Evolutionary conservation across 2,888 invertebrate genomes (phyloP), one percentile per base, ranked within the genome.

Genomic region (Hirtodrosophila histrioides): DNA sequence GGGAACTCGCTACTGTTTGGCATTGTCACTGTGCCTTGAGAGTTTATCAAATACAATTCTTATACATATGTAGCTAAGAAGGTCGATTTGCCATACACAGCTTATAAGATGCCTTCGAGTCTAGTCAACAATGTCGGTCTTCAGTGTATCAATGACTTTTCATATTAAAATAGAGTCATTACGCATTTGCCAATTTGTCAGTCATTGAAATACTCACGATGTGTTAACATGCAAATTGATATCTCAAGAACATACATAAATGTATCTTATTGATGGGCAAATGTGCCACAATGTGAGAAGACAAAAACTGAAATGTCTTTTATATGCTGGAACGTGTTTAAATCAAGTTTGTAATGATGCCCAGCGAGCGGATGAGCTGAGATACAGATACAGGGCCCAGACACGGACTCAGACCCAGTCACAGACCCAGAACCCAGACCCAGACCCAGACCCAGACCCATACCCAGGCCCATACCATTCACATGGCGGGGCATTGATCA

Each of bases 151-250:
- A 72, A 64, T 68, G 61, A 40, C 37, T 48, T 29, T 40, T 57
- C 50, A 58, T 76, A 64, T 55, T 55, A 27, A 58, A 64, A 63
- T 67, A 57, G 64, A 75, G 66, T 56, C 68, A 64, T 72, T 56
- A 44, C 10, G 9, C 45, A 11, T 17, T 50, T 62, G 73, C 50
- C 84, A 70, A 80, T 86, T 73, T 86, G 79, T 67, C 76, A 68
- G 73, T 69, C 79, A 72, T 57, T 72, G 33, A 41, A 50, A 41
- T 35, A 54, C 53, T 69, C 66, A 66, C 57, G 53, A 73, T 70
- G 78, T 86, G 87, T 78, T 68, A 71, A 84, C 70, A 86, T 81
- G 87, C 76, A 81, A 81, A 87, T 87, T 76, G 73, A 85, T 73
- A 78, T 71, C 64, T 75, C 36, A 60, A 69, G 43, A 57, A 27